Evolutionary conservation across 2,797 vertebrate genomes (phyloP), one percentile per base, ranked within the genome.

Genomic region (Enteromius argenteus): DNA sequence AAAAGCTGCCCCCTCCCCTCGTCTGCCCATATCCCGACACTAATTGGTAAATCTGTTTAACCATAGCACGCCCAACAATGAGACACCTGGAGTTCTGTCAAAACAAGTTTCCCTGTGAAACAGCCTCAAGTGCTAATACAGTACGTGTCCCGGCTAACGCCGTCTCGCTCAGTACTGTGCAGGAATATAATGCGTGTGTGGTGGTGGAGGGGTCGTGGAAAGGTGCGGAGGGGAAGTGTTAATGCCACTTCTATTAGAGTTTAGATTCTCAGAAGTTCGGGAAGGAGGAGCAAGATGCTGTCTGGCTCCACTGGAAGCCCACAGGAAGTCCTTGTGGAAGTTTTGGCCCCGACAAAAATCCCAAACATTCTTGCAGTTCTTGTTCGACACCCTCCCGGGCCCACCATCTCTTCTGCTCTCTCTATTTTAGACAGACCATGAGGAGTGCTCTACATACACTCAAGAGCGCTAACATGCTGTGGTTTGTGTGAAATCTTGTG

Each of bases 31-130:
- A 88, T 92, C 93, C 94, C 92, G 87, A 92, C 93, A 92, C 94
- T 96, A 96, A 96, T 96, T 96, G 95, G 92, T 95, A 94, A 95
- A 94, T 95, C 94, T 95, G 94, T 94, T 95, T 93, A 95, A 95
- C 94, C 93, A 92, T 94, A 92, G 92, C 93, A 91, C 91, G 90
- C 81, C 91, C 90, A 94, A 96, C 95, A 96, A 96, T 95, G 93
- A 96, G 94, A 95, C 95, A 96, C 95, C 95, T 96, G 95, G 95
- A 95, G 94, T 93, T 95, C 95, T 96, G 95, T 96, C 95, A 95
- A 95, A 96, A 96, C 95, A 96, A 94, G 94, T 95, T 95, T 93
- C 91, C 86, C 91, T 90, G 93, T 94, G 93, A 94, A 95, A 94
- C 92, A 85, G 93, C 92, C 93, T 92, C 86, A 91, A 90, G 93